Base-by-base conservation (phyloP, 2,797 vertebrate species). In the Falco peregrinus region DNA sequence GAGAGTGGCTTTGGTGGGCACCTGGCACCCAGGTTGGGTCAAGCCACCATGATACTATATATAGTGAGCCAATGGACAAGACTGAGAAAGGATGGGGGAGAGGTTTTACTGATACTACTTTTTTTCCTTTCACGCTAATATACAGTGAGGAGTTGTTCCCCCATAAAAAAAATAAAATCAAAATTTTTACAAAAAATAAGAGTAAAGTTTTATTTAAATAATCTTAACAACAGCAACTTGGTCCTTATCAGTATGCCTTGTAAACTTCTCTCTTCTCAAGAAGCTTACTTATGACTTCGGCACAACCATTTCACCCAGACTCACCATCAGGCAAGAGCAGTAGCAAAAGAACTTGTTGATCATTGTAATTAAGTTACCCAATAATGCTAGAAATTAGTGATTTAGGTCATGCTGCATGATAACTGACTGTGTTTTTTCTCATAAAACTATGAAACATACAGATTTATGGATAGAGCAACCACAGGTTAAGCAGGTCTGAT, bases 401-500 rank as follows among this genome's bases (percentile, higher is more conserved):
- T 56, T 82, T 74, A 75, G 50, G 39, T 73, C 65, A 73, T 54
- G 22, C 25, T 78, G 25, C 71, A 77, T 51, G 28, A 75, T n/a
- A 86, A 56, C 12, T 84, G 63, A 29, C 8, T 45, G 20, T 39
- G 45, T 41, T 67, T 87, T 82, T 73, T 8, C 56, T 78, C 9
- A 5, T 50, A 70, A 93, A 96, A 57, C 60, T 93, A 63, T 77
- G 64, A 86, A 96, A 93, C 29, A 28, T 74, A 93, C 71, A 91
- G 85, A 95, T 90, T 94, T 93, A 95, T 64, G 41, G 60, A 71
- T 54, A 89, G 19, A 53, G 68, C 39, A 94, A 84, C 25, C 18
- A 86, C 19, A 96, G 89, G 76, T 89, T 97, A 92, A 96, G 78
- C 57, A 96, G 85, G 68, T 74, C 61, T 97, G 71, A 68, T 88